These are phyloP conservation scores for Torymus tubicola DNA, from an alignment of 2,888 invertebrate species.

Conservation along the genomic window DNA sequence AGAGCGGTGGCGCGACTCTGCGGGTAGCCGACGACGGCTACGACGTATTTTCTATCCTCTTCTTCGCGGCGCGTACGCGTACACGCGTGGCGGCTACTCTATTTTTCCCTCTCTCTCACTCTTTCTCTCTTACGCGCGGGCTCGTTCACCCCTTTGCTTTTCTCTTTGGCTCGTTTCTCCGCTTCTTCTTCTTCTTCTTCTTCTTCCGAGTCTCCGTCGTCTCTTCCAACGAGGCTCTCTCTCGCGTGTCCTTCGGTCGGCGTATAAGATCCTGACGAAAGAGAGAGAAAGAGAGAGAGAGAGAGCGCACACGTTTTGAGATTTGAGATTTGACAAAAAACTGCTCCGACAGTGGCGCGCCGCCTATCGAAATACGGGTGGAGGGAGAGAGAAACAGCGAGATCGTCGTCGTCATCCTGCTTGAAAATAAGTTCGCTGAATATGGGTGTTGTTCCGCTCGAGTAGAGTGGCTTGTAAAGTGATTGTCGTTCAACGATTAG, in stretches of 20 bases:
- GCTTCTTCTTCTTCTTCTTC: slow-evolving; percentile 50
- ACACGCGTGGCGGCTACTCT: slow-evolving; percentile 49
- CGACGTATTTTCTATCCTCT: slow-evolving; percentile 34
- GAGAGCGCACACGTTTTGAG: slow-evolving; percentile 30
- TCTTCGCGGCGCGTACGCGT: background rate
- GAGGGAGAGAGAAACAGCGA: background rate
- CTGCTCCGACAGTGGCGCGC: slow-evolving; percentile 36
- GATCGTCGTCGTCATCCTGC: background rate
- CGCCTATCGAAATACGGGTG: background rate
- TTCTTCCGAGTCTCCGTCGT: slow-evolving; percentile 45
- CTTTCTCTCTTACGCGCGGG: too few relatives aligned
- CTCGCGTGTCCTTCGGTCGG: slow-evolving; percentile 37
- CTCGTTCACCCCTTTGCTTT: background rate
- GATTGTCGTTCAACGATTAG: slow-evolving; percentile 7
- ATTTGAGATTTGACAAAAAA: slow-evolving; percentile 54
- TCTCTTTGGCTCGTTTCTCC: slow-evolving; percentile 32
- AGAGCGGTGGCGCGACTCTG: slow-evolving; percentile 65
- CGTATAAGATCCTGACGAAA: slow-evolving; percentile 49
- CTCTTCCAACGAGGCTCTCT: slow-evolving; percentile 36
- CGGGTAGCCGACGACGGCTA: slow-evolving; percentile 69
- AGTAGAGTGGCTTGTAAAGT: background rate
- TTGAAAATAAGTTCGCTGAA: slow-evolving; percentile 10
- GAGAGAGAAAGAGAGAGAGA: too few relatives aligned
- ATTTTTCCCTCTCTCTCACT: slow-evolving; percentile 56
- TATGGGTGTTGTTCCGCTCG: background rate